Evolutionary conservation across 2,888 invertebrate species (phyloP), one percentile per base, ranked within the genome.

Genomic region (Thereva nobilitata): DNA sequence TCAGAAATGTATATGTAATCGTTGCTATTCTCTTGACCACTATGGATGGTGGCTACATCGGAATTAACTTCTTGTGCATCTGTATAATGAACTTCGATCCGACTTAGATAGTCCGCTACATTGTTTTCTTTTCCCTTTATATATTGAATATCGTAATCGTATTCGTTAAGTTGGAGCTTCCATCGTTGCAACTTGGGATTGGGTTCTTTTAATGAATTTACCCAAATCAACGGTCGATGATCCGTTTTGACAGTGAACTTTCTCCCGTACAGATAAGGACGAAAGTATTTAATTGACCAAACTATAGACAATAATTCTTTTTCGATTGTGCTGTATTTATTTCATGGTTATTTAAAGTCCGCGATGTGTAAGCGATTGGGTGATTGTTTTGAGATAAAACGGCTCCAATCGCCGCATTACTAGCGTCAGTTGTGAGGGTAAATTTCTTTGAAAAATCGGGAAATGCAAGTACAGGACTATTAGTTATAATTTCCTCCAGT

Each of bases 171-270:
- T 68, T 74, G 52, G 75, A 70, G 6, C 74, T 61, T 69, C 79
- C 78, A 80, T 4, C 78, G 59, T 9, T 74, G 75, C 8, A 78
- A 68, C 66, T 78, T 74, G 0, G 76, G 76, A 42, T 75, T 77
- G 1, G 77, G 78, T 10, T 79, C 78, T 70, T 80, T 79, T 0
- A 78, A 45, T 0, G 71, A 74, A 72, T 77, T 74, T 0, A 80
- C 64, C 76, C 78, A 80, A 4, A 71, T 72, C 1, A 80, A 61
- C 0, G 78, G 78, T 57, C 74, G 2, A 54, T 67, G 68, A 38
- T 68, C 68, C 4, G 68, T 68, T 41, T 61, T 35, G 4, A 68
- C 47, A 2, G 23, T 42, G n/a, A 64, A 64, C 37, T 55, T 55
- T 23, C 12, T 63, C 3, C 55, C 67, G 40, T 61, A 67, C 3